Evolutionary conservation across 1,140 invertebrate species (phyloP).

Genomic region (Kradibia gibbosae): DNA sequence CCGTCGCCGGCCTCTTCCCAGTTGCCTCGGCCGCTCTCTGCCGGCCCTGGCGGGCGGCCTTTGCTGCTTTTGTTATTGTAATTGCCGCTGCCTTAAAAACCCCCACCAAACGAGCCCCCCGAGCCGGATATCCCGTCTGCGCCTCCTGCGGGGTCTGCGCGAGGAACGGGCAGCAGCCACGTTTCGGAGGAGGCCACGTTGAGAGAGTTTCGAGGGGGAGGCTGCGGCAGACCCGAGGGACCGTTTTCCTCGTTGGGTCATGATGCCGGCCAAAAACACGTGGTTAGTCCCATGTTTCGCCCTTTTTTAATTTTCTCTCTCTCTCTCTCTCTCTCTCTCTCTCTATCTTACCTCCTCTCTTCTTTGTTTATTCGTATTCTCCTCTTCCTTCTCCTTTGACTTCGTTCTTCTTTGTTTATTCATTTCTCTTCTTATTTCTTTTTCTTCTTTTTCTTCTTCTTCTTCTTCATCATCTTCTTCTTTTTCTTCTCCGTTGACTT

Average conservation of each 20-base stretch:
- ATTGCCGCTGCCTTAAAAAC: background rate
- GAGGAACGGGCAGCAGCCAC: background rate
- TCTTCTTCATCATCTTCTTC: background rate
- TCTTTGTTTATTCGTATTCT: background rate
- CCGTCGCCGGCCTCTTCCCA: background rate
- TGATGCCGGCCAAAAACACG: slow-evolving; percentile 64
- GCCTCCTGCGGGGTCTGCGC: too few relatives aligned
- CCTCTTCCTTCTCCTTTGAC: too few relatives aligned
- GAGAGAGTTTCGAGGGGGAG: background rate
- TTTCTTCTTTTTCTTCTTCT: slow-evolving; percentile 1
- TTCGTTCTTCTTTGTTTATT: too few relatives aligned
- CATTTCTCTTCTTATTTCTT: too few relatives aligned
- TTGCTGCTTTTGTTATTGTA: slow-evolving; percentile 40
- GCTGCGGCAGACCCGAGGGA: background rate
- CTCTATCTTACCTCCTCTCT: background rate
- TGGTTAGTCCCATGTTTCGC: slow-evolving; percentile 61
- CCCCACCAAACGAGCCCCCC: too few relatives aligned
- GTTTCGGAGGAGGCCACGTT: background rate
- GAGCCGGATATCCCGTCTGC: background rate
- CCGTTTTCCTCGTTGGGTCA: slow-evolving; percentile 55
- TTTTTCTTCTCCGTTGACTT: background rate
- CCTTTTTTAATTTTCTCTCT: slow-evolving; percentile 5
- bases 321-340: background rate
- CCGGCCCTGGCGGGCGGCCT: too few relatives aligned
- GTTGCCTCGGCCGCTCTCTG: too few relatives aligned